phyloP scores from a whole-genome alignment of 2,797 vertebrate species.

The Peromyscus attwateri region DNA sequence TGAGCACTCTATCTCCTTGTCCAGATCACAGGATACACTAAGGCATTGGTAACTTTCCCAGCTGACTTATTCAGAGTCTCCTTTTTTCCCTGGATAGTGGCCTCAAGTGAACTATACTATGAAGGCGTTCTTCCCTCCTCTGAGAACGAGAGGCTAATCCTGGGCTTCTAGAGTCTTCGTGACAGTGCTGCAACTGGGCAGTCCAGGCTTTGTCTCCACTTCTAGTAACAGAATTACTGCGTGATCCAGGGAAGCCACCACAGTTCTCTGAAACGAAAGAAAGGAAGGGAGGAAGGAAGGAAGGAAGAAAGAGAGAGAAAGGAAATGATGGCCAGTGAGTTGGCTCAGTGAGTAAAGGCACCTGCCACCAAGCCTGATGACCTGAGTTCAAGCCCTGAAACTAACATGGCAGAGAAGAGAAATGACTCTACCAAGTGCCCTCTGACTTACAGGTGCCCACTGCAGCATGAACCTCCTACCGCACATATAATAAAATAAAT shows the following conservation, averaged over 20 bases:
- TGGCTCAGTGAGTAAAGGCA: background rate
- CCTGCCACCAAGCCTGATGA: background rate
- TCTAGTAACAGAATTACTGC: background rate
- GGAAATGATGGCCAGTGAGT: background rate
- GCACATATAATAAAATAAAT: background rate
- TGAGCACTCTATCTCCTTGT: background rate
- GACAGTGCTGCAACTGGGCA: background rate
- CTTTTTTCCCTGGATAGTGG: background rate
- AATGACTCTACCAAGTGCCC: background rate
- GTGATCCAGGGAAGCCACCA: background rate
- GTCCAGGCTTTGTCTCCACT: background rate
- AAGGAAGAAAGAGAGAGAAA: fast-evolving
- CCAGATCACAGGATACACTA: background rate
- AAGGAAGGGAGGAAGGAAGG: fast-evolving
- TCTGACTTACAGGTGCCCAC: background rate
- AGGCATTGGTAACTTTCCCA: background rate
- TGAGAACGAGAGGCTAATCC: background rate
- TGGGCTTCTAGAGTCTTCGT: background rate
- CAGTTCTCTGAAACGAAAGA: background rate
- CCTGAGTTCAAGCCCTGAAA: background rate
- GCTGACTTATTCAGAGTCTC: background rate
- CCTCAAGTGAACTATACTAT: background rate
- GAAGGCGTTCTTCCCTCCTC: background rate
- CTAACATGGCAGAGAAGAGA: background rate
- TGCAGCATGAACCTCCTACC: background rate